Evolutionary conservation across 2,888 invertebrate species (phyloP).

Genomic region (Philhelius pedissequus): DNA sequence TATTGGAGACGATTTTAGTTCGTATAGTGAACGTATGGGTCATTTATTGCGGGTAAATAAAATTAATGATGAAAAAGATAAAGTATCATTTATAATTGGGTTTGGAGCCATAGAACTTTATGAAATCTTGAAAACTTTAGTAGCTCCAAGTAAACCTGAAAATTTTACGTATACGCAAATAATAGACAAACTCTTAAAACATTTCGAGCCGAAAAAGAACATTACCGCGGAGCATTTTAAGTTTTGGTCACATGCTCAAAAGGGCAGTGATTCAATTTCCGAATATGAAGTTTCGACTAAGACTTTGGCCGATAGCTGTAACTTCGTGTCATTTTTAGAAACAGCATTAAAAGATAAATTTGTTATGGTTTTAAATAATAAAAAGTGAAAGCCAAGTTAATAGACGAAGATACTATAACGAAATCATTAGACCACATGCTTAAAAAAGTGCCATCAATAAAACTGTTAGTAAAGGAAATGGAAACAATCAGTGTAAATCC

Average conservation of each 20-base stretch:
- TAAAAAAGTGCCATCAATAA: background rate
- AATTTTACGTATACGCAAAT: background rate
- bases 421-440: background rate
- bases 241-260: background rate
- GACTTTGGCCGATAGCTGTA: background rate
- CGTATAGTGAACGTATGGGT: background rate
- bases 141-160: background rate
- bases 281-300: background rate
- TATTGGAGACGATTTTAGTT: background rate
- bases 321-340: background rate
- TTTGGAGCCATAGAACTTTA: background rate
- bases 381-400: background rate
- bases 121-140: background rate
- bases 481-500: background rate
- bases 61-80: background rate
- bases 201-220: background rate
- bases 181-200: background rate
- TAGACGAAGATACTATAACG: background rate
- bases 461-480: background rate
- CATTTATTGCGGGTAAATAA: background rate
- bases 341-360: background rate
- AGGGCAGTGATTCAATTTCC: background rate
- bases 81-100: background rate
- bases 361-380: background rate
- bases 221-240: background rate